These are phyloP conservation scores for Natrix natrix DNA, from an alignment of 2,797 vertebrate species.

Conservation along the genomic window DNA sequence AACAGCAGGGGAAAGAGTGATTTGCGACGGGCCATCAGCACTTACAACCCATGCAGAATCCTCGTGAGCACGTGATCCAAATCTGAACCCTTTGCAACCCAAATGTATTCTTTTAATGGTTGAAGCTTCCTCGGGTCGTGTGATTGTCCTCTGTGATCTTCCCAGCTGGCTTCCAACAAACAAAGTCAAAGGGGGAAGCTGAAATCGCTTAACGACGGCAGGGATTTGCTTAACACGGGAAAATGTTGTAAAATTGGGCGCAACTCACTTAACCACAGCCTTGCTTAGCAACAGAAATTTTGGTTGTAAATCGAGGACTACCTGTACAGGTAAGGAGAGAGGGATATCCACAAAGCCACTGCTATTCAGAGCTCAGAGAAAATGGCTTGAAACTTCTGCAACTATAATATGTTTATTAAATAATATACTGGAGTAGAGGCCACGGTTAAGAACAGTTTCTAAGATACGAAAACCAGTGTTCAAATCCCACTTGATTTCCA, in stretches of 20 bases:
- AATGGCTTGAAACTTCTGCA: not conserved
- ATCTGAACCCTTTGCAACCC: not conserved
- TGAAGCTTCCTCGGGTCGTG: not conserved
- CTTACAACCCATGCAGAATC: not conserved
- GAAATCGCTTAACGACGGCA: not conserved
- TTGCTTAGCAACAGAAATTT: not conserved
- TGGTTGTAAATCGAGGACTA: rapidly evolving
- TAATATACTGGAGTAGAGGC: not conserved
- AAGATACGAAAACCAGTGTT: not conserved
- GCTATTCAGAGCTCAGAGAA: not conserved
- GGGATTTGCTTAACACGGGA: not conserved
- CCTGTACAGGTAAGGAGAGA: not conserved
- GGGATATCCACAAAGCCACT: not conserved
- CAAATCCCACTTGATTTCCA: not conserved
- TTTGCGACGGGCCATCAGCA: not conserved
- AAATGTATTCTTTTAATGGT: not conserved
- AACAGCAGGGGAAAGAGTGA: not conserved
- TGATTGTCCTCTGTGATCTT: not conserved
- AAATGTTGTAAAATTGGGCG: not conserved
- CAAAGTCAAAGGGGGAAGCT: not conserved
- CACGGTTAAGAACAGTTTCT: not conserved
- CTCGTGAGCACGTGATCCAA: not conserved
- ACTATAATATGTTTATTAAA: not conserved
- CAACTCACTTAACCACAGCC: not conserved
- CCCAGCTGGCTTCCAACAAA: not conserved